Evolutionary conservation across 64 coral and sea anemone genomes (phyloP).

Genomic region (Montipora efflorescens): DNA sequence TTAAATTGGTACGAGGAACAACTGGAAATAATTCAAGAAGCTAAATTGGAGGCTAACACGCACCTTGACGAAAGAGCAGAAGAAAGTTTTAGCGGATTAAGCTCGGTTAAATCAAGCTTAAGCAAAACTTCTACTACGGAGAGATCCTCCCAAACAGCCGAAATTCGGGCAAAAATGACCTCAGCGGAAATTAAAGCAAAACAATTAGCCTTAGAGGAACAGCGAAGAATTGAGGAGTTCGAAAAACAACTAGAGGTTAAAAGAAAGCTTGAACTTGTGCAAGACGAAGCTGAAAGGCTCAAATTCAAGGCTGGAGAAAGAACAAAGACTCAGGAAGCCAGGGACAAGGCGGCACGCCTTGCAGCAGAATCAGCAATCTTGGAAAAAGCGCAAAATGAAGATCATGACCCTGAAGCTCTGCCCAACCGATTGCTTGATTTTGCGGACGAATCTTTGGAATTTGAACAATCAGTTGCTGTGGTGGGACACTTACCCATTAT

Average conservation of each 20-base stretch:
- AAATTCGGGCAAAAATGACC: constrained; percentile 7
- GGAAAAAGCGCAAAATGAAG: neutral
- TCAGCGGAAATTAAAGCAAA: constrained; percentile 24
- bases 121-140: neutral
- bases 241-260: neutral
- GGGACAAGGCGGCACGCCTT: neutral
- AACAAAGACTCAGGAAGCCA: constrained; percentile 20
- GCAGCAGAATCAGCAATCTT: neutral
- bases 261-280: neutral
- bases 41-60: neutral
- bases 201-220: constrained; percentile 4
- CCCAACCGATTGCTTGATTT: constrained; percentile 9
- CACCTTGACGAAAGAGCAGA: neutral
- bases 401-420: neutral
- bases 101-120: neutral
- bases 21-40: constrained; percentile 1
- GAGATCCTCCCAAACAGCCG: neutral
- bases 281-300: constrained; percentile 5
- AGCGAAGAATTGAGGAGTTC: neutral
- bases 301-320: constrained; percentile 4
- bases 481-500: neutral
- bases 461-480: neutral
- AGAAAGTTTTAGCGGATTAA: constrained; percentile 4
- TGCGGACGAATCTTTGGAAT: neutral
- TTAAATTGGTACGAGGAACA: neutral